Evolutionary conservation across 2,888 invertebrate species (phyloP), one percentile per base, ranked within the genome.

Genomic region (Ptychoptera contaminata): DNA sequence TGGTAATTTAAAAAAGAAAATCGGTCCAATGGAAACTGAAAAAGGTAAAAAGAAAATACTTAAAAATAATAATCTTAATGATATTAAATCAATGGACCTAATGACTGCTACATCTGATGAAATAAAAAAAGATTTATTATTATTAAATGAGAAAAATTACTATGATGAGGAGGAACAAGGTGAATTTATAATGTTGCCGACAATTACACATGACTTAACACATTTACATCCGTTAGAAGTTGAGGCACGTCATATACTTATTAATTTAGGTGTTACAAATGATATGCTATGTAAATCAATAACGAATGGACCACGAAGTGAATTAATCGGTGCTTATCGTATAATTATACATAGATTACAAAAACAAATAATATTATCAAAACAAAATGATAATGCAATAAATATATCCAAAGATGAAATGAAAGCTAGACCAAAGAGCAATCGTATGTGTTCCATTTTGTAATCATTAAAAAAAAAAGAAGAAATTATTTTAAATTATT

Each of bases 291-390:
- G 68, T 43, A 65, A 69, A 34, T 67, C 74, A 15, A 62, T 68
- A 15, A 65, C 66, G 36, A 70, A 71, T 49, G 77, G 79, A 30
- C 75, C 77, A 2, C 65, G 76, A 42, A 77, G 74, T 52, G 72
- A 76, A 49, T 69, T 82, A 34, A 76, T 78, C 40, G 82, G 82
- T 9, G 76, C 78, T 40, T 83, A 81, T 60, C 67, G 82, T 37
- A 81, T 83, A 47, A 67, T 80, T 32, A 67, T 80, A 48, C 76
- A 79, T 58, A 64, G 71, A 11, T 55, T 71, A 42, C 67, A 69
- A 47, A 64, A 65, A 46, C 65, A 66, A 44, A 59, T 62, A n/a
- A 61, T 64, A 62, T 48, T 64, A 47, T 62, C 63, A 2, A 55
- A 62, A 29, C 62, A 62, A 40, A 61, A 65, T 29, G 35, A 40